Evolutionary conservation across 23 tunicate genomes (phyloP).

Genomic region (Trididemnum clinides): DNA sequence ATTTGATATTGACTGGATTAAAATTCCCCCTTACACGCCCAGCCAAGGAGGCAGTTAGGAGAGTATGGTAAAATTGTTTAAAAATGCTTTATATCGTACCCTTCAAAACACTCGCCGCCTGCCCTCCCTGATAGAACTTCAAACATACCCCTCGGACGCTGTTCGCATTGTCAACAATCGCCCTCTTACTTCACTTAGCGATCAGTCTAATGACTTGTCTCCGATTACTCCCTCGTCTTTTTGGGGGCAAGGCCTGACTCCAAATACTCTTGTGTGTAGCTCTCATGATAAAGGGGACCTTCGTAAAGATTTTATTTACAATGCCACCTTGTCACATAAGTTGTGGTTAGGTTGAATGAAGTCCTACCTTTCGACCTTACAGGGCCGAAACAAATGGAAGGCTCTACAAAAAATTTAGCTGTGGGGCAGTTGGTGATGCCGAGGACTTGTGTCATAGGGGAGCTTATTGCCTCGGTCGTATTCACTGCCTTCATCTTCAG

Average conservation of each 20-base stretch:
- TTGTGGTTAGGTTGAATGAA: not conserved
- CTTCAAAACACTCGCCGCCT: not conserved
- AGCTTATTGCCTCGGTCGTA: no score
- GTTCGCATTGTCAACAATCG: slow-evolving; percentile 35
- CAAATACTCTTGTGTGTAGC: not conserved
- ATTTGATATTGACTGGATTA: not conserved
- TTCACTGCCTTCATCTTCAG: no score
- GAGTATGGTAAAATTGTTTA: not conserved
- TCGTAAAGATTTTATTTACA: no score
- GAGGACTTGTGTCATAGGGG: no score
- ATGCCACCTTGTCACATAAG: not conserved
- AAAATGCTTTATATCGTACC: not conserved
- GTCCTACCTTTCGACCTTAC: not conserved
- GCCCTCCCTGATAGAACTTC: not conserved
- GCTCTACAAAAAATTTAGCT: not conserved
- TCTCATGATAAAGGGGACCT: not conserved
- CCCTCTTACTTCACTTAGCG: slow-evolving; percentile 7
- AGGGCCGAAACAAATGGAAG: not conserved
- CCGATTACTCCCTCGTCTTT: slow-evolving; percentile 8
- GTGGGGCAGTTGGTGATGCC: no score
- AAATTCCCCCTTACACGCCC: slow-evolving; percentile 5
- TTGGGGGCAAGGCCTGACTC: not conserved
- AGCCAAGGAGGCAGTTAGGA: slow-evolving; percentile 15
- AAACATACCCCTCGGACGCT: not conserved
- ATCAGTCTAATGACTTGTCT: slow-evolving; percentile 9